Base-by-base conservation (phyloP, 2,888 invertebrate species). In the Acleris emargana region DNA sequence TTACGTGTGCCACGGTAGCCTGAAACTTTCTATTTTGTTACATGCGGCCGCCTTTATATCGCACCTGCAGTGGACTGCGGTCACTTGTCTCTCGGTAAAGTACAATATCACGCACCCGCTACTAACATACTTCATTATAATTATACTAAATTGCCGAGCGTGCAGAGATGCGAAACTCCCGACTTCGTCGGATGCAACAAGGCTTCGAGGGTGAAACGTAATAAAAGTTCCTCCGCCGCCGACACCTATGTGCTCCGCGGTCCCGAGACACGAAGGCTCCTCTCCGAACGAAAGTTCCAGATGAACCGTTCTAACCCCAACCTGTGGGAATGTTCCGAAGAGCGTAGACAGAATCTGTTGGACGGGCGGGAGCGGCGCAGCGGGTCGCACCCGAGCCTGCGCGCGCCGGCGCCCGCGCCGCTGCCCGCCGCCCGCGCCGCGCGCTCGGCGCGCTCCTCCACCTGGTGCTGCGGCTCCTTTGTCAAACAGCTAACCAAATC, bases 391-490 rank as follows among this genome's bases (percentile, higher is more conserved):
- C 89, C 88, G 58, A 88, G 86, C 76, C 78, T 88, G 62, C 78
- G 74, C 67, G 74, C 72, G 64, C 64, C 70, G 51, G 76, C 75
- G 57, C 73, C 77, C 43, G 73, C 81, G 58, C 69, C 75, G 53
- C 73, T 73, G 58, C 67, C 70, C 69, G 76, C 70, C 70, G 74
- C 72, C 45, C 82, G 74, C 64, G 77, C 76, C 67, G 82, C 75
- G 32, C 89, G 89, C 76, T 93, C 94, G 63, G 93, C 94, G 50
- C 93, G 95, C 74, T 94, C 95, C 68, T 94, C 95, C 72, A 95
- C 95, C 32, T 96, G 96, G 96, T 96, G 96, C 87, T 96, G 96
- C 86, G 96, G 96, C 82, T 94, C 95, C 74, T 95, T 96, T 89
- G 96, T 96, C 83, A 95, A 95, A 86, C 96, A 96, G 76, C 94